Conservation (phyloP, 2,888 invertebrate genomes). For the Abscondita cerata region DNA sequence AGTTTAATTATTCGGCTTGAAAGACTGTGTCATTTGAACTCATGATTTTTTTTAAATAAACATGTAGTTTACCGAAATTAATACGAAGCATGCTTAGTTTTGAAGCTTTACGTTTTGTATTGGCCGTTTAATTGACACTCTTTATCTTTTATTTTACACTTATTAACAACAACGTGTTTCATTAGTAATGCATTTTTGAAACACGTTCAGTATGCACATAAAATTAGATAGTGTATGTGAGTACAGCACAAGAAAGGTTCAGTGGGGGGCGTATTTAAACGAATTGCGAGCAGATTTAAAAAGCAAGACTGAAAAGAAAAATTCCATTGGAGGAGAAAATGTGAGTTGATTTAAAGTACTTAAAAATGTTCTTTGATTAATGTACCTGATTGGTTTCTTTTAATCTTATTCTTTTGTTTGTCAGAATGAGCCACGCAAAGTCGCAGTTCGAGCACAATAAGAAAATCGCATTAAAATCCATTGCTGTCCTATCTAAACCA, state of each 20-base stretch:
- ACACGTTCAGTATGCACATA: conserved; percentile 7
- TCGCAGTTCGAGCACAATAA: conserved; percentile 31
- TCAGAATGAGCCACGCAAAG: conserved; percentile 31
- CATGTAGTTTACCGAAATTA: too few species aligned
- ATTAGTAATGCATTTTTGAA: too few species aligned
- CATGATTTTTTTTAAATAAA: too few species aligned
- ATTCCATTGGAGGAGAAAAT: neutral
- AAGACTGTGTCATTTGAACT: too few species aligned
- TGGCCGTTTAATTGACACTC: too few species aligned
- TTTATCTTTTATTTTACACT: too few species aligned
- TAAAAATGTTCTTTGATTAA: too few species aligned
- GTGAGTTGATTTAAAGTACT: neutral
- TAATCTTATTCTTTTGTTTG: conserved; percentile 15
- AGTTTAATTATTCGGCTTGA: too few species aligned
- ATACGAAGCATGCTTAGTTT: too few species aligned
- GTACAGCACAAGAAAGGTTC: conserved; percentile 25
- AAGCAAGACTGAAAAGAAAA: neutral
- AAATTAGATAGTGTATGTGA: conserved; percentile 29
- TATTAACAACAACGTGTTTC: too few species aligned
- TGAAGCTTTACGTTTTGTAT: too few species aligned
- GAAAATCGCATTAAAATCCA: conserved; percentile 6
- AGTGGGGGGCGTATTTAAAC: conserved; percentile 16
- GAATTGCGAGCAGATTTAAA: neutral
- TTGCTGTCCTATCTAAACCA: conserved; percentile 23
- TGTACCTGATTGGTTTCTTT: neutral